These are phyloP conservation scores for Pomacea maculata DNA, from an alignment of 1,140 invertebrate species.

Conservation along the genomic window DNA sequence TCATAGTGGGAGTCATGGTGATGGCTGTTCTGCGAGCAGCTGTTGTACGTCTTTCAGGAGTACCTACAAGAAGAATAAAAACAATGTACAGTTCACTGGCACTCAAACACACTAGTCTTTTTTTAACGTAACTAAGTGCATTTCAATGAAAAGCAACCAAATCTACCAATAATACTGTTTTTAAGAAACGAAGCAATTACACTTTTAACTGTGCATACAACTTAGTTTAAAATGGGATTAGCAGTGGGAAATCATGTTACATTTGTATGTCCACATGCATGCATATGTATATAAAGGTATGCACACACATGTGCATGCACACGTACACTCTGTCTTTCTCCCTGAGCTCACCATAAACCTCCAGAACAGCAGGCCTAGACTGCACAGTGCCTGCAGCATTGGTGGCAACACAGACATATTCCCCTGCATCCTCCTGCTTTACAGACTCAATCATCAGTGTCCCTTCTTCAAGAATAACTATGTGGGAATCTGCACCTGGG, in stretches of 20 bases:
- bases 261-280: constrained; percentile 1
- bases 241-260: no score
- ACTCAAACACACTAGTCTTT: no score
- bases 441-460: constrained; percentile 23
- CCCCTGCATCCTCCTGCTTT: constrained; percentile 16
- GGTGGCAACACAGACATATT: constrained; percentile 28
- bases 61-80: no score
- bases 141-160: no score
- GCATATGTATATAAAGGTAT: not conserved
- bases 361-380: constrained; percentile 12
- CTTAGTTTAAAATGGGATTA: no score
- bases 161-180: no score
- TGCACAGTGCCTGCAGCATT: constrained; percentile 15
- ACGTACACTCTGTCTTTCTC: not conserved
- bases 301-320: constrained; percentile 2
- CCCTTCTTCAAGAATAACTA: constrained; percentile 2
- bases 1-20: not conserved
- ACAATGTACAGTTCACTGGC: no score
- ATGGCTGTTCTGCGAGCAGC: not conserved
- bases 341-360: constrained; percentile 18
- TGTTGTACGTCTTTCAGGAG: not conserved
- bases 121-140: no score
- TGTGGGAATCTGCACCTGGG: constrained; percentile 16
- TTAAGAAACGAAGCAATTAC: no score
- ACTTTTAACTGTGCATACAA: no score